Evolutionary conservation across 1,140 invertebrate genomes (phyloP).

Genomic region (Neotoxoptera formosana): DNA sequence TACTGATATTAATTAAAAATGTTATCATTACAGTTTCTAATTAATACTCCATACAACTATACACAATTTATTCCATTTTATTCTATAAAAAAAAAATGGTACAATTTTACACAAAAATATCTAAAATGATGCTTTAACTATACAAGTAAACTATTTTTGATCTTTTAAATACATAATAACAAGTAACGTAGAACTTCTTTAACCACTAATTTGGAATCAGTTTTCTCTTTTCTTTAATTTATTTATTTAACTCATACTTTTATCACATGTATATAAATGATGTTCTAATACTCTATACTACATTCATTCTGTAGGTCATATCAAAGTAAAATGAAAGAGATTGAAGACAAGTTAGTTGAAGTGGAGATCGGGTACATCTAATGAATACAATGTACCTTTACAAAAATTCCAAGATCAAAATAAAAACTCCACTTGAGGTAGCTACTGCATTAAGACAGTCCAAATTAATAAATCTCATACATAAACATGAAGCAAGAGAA

Average conservation of each 20-base stretch:
- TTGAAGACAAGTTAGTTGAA: conserved; percentile 86
- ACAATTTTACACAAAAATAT: no score
- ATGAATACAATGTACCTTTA: conserved; percentile 87
- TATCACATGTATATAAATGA: background rate
- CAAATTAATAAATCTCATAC: conserved; percentile 82
- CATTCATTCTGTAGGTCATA: conserved; percentile 70
- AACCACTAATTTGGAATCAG: no score
- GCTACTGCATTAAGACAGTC: conserved; percentile 84
- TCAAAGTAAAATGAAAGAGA: conserved; percentile 81
- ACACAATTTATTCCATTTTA: no score
- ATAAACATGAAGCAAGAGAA: conserved; percentile 88
- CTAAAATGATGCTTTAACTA: background rate
- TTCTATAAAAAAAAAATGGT: no score
- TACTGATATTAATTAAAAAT: background rate
- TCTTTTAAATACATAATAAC: background rate
- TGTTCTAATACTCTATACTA: background rate
- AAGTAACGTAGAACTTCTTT: no score
- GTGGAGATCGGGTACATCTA: conserved; percentile 82
- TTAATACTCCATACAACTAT: no score
- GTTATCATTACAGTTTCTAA: background rate
- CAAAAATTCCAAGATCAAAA: conserved; percentile 85
- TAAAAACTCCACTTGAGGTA: conserved; percentile 85
- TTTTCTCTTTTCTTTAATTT: no score
- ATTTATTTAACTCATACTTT: no score
- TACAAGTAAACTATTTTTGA: background rate